phyloP scores from a whole-genome alignment of 2,888 invertebrate species.

The Leucophenga maculata region DNA sequence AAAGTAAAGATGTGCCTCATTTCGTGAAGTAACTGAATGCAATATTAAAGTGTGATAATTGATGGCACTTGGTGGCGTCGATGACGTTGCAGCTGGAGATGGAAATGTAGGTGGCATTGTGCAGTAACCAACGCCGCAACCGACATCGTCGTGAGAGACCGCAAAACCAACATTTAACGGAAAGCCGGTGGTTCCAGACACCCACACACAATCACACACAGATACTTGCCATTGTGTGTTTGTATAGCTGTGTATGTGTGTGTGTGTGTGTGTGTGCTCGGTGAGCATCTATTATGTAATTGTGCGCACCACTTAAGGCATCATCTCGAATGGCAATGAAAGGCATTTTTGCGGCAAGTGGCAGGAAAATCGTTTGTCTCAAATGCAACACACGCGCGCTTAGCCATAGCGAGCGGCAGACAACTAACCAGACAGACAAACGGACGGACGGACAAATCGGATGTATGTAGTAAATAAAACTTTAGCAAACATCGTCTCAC shows the following conservation, averaged over 20 bases:
- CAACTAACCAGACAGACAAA: not conserved
- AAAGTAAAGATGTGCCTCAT: too few species aligned
- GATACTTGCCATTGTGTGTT: too few species aligned
- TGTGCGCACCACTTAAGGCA: constrained; percentile 8
- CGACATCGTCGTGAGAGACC: not conserved
- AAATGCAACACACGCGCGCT: not conserved
- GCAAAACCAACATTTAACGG: constrained; percentile 5
- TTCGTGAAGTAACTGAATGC: too few species aligned
- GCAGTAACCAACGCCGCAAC: not conserved
- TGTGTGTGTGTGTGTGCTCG: not conserved
- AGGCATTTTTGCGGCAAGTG: constrained; percentile 1
- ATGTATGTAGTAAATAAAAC: not conserved
- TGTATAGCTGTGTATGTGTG: not conserved
- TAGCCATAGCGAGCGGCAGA: not conserved
- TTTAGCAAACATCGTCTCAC: not conserved
- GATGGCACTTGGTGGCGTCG: not conserved
- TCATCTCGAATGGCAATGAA: constrained; percentile 4
- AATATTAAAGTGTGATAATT: not conserved
- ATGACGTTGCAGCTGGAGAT: too few species aligned
- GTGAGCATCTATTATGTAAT: constrained; percentile 4
- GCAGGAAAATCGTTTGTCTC: constrained; percentile 8
- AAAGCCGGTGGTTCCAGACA: not conserved
- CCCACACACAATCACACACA: too few species aligned
- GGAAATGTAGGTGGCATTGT: not conserved
- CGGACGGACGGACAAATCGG: not conserved